Evolutionary conservation across 2,888 invertebrate species (phyloP), one percentile per base, ranked within the genome.

Genomic region (Eupeodes luniger): DNA sequence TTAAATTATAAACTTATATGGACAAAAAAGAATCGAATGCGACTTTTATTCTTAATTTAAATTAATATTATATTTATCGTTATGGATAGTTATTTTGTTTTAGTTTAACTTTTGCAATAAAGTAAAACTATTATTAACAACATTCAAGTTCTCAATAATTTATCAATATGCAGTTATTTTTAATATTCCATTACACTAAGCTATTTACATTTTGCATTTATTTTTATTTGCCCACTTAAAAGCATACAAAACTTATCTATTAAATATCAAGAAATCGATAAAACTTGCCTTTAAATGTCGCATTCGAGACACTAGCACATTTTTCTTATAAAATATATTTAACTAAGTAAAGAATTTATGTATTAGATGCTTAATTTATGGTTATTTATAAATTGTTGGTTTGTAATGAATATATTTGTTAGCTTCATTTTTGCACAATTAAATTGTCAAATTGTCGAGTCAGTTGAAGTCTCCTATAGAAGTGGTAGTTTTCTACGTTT

Each of bases 381-480:
- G 36, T 70, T 80, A 77, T 53, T 77, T 72, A 57, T 82, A 83
- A 47, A 53, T 74, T 11, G 51, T 75, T 27, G 27, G 27, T 75
- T 47, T 34, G 59, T 72, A 66, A 53, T 70, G 64, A 70, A 70
- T 79, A 70, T 76, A 70, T 76, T 70, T 79, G 36, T 75, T 69
- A 75, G 75, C 62, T 78, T 80, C 59, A 84, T 80, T 87, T 81
- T 87, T 81, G 80, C 67, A 83, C 87, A 87, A 87, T 87, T 87
- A 51, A 83, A 87, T 87, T 87, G 87, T 72, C 66, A 75, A 87
- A 80, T n/a, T n/a, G 83, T 80, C 75, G 59, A 61, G n/a, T 81
- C 59, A 55, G 66, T 61, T 69, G 51, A 69, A 34, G 16, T 5
- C 5, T 44, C 44, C 64, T 64, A 4, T 40, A 40, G 40, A 40